Evolutionary conservation across 2,888 invertebrate species (phyloP), one percentile per base, ranked within the genome.

Genomic region (Tachina grossa): DNA sequence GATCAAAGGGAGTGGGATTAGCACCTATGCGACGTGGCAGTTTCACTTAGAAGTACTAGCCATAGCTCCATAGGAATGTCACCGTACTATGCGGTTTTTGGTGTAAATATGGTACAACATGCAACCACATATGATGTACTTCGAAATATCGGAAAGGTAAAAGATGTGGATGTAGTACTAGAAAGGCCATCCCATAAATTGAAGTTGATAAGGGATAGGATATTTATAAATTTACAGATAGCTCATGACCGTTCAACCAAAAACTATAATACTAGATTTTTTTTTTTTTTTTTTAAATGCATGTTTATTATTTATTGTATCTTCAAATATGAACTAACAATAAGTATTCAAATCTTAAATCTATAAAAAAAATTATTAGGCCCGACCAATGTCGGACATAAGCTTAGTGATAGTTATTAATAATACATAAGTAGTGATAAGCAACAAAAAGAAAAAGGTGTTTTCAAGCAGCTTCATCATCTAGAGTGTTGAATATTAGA

Each of bases 51-150:
- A 6, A 51, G 49, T 31, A 51, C 49, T n/a, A 0, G 9, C 1
- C 66, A 66, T 9, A 51, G 49, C 13, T n/a, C 39, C 4, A 53
- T 53, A 5, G 16, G 19, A 39, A 41, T 51, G n/a, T 16, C 51
- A 2, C 68, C 68, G 8, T 68, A 68, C 13, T 68, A 41, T 39
- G 11, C 39, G 9, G 8, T 68, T 16, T 68, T 68, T 16, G 51
- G 68, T 16, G 8, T 16, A 6, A 68, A 68, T 8, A 68, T 39
- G 68, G 41, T 39, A 1, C 39, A 39, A 16, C 68, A 68, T 68
- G 68, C 31, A 10, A 10, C 31, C 3, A 0, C 66, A 31, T 49
- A 66, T 31, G 10, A 47, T 1, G 10, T 66, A 9, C 9, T 66
- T 1, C 8, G 47, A 8, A 66, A 31, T 14, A 9, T 66, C 8